A percentile compares a stretch with the other conserved stretches of the same genome.
Evolutionary conservation across 2,113 vertebrate genomes (phyloP).

Genomic region (Oncorhynchus tshawytscha): DNA sequence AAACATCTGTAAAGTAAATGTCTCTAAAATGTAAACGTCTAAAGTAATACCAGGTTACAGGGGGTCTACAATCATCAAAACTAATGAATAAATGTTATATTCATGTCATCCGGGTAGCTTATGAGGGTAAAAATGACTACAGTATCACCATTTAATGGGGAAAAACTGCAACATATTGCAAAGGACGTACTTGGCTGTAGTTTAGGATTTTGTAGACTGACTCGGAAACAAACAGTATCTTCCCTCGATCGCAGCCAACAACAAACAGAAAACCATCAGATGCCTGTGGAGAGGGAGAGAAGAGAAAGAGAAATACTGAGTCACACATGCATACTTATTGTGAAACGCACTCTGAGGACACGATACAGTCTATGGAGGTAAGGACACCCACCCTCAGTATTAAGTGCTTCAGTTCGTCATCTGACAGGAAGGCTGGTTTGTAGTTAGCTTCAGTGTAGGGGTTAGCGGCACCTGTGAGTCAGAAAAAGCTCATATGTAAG

Average conservation of each 20-base stretch:
- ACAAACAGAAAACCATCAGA: conserved; percentile 98
- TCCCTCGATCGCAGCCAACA: conserved; percentile 97
- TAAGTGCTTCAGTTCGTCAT: conserved; percentile 96
- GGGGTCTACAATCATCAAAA: too few species aligned
- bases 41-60: too few species aligned
- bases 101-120: too few species aligned
- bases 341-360: conserved; percentile 18
- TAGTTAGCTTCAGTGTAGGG: conserved; percentile 99
- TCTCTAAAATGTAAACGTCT: too few species aligned
- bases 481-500: neutral
- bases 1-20: too few species aligned
- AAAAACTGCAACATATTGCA: neutral
- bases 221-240: conserved; percentile 98
- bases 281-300: conserved; percentile 71
- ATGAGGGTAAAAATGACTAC: neutral
- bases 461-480: conserved; percentile 85
- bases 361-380: conserved; percentile 25
- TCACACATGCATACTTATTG: neutral
- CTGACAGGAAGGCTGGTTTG: conserved; percentile 96
- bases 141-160: neutral
- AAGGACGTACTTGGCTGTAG: conserved; percentile 89
- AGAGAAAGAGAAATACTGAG: neutral
- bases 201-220: conserved; percentile 99
- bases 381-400: conserved; percentile 88
- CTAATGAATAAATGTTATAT: too few species aligned